Evolutionary conservation across 2,797 vertebrate species (phyloP), one percentile per base, ranked within the genome.

Genomic region (Lithobates pipiens): DNA sequence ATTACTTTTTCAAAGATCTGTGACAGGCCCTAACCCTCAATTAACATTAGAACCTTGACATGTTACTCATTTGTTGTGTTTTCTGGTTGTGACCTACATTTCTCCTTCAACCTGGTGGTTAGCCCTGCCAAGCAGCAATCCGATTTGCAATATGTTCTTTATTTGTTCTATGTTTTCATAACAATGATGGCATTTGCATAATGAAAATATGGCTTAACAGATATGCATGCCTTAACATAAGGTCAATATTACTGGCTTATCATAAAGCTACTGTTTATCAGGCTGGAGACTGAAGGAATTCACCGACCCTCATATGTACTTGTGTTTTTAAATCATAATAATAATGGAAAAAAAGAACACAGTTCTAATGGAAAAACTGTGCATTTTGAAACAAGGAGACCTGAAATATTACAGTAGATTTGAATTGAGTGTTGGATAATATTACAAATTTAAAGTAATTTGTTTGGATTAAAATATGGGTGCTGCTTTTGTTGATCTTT

Each of bases 91-190:
- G 42, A 69, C 65, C 39, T 79, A 67, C 63, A 46, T 23, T 50
- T 69, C 44, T 69, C 27, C 27, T 42, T 44, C 27, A 39, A 23
- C 15, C 65, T 79, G 63, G 3, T 78, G 32, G 16, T 77, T 63
- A 42, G 68, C 9, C 18, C 21, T 42, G 70, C 70, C 34, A 72
- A 72, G 34, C 36, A 23, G 21, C 70, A 72, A 72, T 72, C 34
- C 42, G 16, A 72, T 42, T 44, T 72, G 34, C 36, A 72, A 72
- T 72, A 69, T 23, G 36, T 32, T 79, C 39, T 46, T 79, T 79
- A 34, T 46, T 68, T 23, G 11, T 10, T 65, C 23, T 9, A 11
- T 79, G 25, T 23, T 50, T 50, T 46, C 27, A 50, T 32, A 46
- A 70, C 77, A 68, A 1, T 27, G 8, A 46, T 69, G 16, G 1